Conservation (phyloP, 2,888 invertebrate species). For the Aphodius granarius region DNA sequence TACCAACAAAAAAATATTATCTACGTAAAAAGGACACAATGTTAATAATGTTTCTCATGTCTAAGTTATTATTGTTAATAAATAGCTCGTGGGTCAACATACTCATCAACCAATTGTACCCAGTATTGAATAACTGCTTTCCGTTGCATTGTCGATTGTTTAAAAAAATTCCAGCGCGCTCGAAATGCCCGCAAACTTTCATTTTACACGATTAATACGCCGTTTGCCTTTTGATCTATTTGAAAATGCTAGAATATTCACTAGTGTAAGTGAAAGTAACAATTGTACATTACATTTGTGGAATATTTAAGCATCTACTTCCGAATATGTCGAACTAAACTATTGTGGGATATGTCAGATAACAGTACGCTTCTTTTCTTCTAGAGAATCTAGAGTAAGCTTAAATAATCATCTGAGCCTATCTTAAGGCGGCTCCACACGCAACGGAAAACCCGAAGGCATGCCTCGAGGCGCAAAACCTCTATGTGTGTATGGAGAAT, state of each 20-base stretch:
- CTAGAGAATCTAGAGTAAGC: too few species aligned
- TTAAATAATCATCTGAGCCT: too few species aligned
- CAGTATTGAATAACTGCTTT: neutral
- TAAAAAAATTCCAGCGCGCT: neutral
- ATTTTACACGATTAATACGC: neutral
- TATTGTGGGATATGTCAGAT: neutral
- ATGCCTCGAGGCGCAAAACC: too few species aligned
- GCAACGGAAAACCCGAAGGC: too few species aligned
- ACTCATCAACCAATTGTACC: neutral
- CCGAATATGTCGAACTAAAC: neutral
- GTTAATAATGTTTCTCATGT: too few species aligned
- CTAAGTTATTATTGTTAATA: too few species aligned
- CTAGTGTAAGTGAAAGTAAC: neutral
- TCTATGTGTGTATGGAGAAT: too few species aligned
- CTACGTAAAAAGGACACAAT: too few species aligned
- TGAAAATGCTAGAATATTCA: neutral
- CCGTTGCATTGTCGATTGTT: neutral
- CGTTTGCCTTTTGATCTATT: neutral
- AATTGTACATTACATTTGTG: neutral
- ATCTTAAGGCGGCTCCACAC: too few species aligned
- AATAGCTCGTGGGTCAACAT: neutral
- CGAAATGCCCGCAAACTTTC: neutral
- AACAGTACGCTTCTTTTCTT: too few species aligned
- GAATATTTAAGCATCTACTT: neutral
- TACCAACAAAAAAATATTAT: too few species aligned